phyloP scores from a whole-genome alignment of 35 echinoderm and acorn worm species.

The Heliocidaris erythrogramma region DNA sequence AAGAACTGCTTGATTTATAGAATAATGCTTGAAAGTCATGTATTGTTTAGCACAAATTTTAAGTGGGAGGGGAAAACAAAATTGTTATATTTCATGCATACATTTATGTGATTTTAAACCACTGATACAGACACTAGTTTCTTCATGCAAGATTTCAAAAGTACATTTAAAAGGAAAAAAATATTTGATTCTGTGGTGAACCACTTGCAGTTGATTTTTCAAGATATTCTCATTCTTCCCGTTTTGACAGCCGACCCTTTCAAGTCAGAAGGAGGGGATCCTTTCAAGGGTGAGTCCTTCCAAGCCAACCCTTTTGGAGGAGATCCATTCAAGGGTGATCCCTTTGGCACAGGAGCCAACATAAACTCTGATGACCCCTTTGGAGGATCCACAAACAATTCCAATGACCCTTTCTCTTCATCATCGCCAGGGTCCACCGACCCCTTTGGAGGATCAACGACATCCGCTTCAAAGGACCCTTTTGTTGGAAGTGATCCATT shows the following conservation, averaged over 20 bases:
- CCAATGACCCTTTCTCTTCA: constrained; percentile 47
- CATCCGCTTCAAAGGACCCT: background rate
- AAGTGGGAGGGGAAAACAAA: too few relatives aligned
- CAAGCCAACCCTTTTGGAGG: constrained; percentile 85
- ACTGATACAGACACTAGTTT: too few relatives aligned
- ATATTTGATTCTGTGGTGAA: too few relatives aligned
- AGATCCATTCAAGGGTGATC: constrained; percentile 83
- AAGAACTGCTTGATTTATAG: too few relatives aligned
- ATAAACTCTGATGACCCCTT: constrained; percentile 42
- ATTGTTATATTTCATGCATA: too few relatives aligned
- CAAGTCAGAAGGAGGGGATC: constrained; percentile 63
- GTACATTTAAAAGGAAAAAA: too few relatives aligned
- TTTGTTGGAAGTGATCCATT: constrained; percentile 33
- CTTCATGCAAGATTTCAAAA: too few relatives aligned
- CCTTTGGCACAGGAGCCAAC: constrained; percentile 52
- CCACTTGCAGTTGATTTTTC: too few relatives aligned
- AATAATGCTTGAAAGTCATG: too few relatives aligned
- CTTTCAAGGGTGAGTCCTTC: constrained; percentile 83
- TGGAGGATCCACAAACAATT: constrained; percentile 2
- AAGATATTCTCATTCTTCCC: background rate
- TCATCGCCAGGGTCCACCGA: constrained; percentile 39
- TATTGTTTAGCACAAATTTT: too few relatives aligned
- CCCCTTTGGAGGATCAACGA: constrained; percentile 31
- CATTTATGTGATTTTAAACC: too few relatives aligned
- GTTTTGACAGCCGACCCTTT: constrained; percentile 30